A percentile compares a stretch with the other conserved stretches of the same genome.
These are phyloP conservation scores for Elymnias hypermnestra DNA, from an alignment of 1,140 invertebrate genomes.

Conservation along the genomic window DNA sequence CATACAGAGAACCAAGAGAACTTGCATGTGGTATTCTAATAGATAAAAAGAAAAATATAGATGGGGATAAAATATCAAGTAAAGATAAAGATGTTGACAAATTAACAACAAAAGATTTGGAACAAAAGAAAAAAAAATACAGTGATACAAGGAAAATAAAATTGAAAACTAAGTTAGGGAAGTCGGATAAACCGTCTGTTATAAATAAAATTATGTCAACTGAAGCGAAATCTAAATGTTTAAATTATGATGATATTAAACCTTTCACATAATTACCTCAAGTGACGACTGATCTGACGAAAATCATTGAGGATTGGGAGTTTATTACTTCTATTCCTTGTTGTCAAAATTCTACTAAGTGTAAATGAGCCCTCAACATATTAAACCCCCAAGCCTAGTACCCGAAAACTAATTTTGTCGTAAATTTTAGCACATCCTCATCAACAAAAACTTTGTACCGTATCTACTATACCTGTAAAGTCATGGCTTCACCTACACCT, in stretches of 20 bases:
- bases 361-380: no score
- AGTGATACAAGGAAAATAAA: slow-evolving; percentile 69
- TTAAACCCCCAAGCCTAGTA: no score
- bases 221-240: slow-evolving; percentile 47
- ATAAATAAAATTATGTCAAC: slow-evolving; percentile 57
- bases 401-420: no score
- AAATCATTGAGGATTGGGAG: slow-evolving; percentile 69
- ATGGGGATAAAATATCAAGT: slow-evolving; percentile 37
- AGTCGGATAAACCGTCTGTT: slow-evolving; percentile 50
- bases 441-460: no score
- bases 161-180: slow-evolving; percentile 44
- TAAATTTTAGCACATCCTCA: no score
- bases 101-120: slow-evolving; percentile 53
- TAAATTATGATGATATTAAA: slow-evolving; percentile 69
- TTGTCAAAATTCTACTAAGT: no score
- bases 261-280: slow-evolving; percentile 70
- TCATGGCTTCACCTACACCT: neutral
- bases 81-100: slow-evolving; percentile 53
- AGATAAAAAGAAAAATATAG: slow-evolving; percentile 63
- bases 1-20: slow-evolving; percentile 61
- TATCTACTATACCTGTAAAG: no score
- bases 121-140: slow-evolving; percentile 71
- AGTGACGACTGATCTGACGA: slow-evolving; percentile 65
- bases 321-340: no score
- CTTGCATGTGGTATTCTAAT: slow-evolving; percentile 27